Conservation (phyloP, 2,113 vertebrate genomes). For the Dolichotis patagonum region DNA sequence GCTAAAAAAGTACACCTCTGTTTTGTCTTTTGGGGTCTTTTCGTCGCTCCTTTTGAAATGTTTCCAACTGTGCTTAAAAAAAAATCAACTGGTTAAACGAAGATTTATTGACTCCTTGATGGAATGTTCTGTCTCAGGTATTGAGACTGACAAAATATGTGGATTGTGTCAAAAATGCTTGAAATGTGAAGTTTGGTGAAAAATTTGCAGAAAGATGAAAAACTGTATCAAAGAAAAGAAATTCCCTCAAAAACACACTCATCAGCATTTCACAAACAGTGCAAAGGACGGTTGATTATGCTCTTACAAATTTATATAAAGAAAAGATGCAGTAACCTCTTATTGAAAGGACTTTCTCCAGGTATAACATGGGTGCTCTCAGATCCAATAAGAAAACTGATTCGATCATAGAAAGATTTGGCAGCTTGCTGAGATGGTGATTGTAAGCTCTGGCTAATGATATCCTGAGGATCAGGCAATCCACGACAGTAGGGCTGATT, state of each 20-base stretch:
- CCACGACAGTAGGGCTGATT: slow-evolving; percentile 95
- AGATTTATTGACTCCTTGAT: slow-evolving; percentile 86
- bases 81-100: slow-evolving; percentile 86
- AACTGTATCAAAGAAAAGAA: background rate
- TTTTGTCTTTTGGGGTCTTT: slow-evolving; percentile 86
- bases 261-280: background rate
- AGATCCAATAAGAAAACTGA: slow-evolving; percentile 94
- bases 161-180: slow-evolving; percentile 57
- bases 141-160: slow-evolving; percentile 64
- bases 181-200: slow-evolving; percentile 69
- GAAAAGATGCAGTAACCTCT: slow-evolving; percentile 89
- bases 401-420: slow-evolving; percentile 94
- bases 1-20: slow-evolving; percentile 83
- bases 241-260: background rate
- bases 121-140: slow-evolving; percentile 76
- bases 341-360: slow-evolving; percentile 96
- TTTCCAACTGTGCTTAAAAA: slow-evolving; percentile 85
- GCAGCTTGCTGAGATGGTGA: slow-evolving; percentile 92
- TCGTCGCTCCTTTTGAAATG: slow-evolving; percentile 80
- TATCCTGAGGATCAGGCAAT: slow-evolving; percentile 93
- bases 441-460: slow-evolving; percentile 92
- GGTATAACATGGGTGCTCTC: slow-evolving; percentile 95
- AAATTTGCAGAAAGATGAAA: slow-evolving; percentile 39
- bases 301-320: fast-evolving
- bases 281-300: background rate